Base-by-base conservation (phyloP, 1,140 invertebrate species). In the Ganaspis sp. region DNA sequence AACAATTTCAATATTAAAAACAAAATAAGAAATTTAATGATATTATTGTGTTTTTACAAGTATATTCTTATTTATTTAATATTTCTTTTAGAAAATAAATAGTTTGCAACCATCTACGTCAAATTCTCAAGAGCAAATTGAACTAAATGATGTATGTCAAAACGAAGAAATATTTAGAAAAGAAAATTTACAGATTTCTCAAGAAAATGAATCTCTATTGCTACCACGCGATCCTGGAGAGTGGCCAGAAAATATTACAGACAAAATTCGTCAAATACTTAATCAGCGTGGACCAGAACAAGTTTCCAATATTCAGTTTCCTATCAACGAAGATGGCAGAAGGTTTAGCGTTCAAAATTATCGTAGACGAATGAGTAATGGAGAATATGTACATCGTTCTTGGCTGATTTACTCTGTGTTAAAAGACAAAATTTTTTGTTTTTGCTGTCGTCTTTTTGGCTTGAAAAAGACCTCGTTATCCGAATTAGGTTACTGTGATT, bases 391-490 rank as follows among this genome's bases (percentile, higher is more conserved):
- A 49, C 69, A 73, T 34, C 76, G 79, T 69, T 40, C 38, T 70
- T 80, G 78, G 80, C 69, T 83, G 69, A 64, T 76, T 40, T 78
- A 83, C 49, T 81, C 80, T 70, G 70, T 54, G 38, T 58, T 26
- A 19, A 79, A 72, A 23, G 54, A 79, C 45, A 42, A 58, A 42
- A 74, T 76, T 69, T 83, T 76, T 74, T 82, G 73, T 74, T 84
- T 82, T 76, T 84, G 79, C 75, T 84, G 77, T 79, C 70, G 74
- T 49, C 70, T 82, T 73, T 82, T 82, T 70, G 74, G 75, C 64
- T 74, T 40, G n/a, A 53, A 23, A 72, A 73, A 49, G 15, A 76
- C 23, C 34, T 76, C 64, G 26, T 74, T 78, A 38, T 78, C 76
- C 38, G 69, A 45, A 64, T 29, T 23, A 21, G 80, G 80, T n/a